These are phyloP conservation scores for Oceanites oceanicus DNA, from an alignment of 2,113 vertebrate species.

Conservation along the genomic window DNA sequence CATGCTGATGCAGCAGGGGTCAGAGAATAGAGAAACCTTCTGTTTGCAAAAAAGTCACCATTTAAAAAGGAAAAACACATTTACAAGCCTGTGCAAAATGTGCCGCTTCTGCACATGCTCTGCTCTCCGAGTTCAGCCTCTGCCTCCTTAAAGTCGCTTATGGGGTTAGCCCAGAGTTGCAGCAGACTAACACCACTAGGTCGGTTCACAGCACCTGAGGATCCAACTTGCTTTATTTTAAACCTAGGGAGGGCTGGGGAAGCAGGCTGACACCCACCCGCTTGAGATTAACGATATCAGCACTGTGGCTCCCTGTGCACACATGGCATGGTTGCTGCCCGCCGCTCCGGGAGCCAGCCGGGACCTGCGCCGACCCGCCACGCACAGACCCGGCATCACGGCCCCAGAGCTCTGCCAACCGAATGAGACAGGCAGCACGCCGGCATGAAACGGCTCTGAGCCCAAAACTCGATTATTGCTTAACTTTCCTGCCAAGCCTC, in stretches of 20 bases:
- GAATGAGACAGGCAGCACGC: slow-evolving; percentile 22
- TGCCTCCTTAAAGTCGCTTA: not conserved
- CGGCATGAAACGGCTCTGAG: slow-evolving; percentile 23
- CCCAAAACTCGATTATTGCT: slow-evolving; percentile 71
- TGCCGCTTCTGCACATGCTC: not conserved
- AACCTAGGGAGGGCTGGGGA: not conserved
- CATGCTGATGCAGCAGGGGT: not conserved
- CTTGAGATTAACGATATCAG: rapidly evolving
- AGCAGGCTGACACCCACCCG: not conserved
- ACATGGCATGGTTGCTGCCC: rapidly evolving
- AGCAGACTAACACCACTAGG: not conserved
- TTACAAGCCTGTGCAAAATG: not conserved
- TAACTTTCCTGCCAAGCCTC: slow-evolving; percentile 72
- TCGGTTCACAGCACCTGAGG: not conserved
- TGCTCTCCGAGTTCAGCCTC: not conserved
- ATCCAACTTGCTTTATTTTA: not conserved
- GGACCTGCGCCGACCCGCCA: not conserved
- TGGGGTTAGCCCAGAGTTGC: not conserved
- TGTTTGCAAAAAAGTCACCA: not conserved
- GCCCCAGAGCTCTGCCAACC: not conserved
- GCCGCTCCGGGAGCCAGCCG: rapidly evolving
- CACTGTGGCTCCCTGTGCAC: rapidly evolving
- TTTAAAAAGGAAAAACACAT: not conserved
- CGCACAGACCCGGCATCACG: rapidly evolving
- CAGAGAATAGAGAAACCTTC: not conserved